Evolutionary conservation across 2,888 invertebrate species (phyloP), one percentile per base, ranked within the genome.

Genomic region (Scelioninae gen. 1): DNA sequence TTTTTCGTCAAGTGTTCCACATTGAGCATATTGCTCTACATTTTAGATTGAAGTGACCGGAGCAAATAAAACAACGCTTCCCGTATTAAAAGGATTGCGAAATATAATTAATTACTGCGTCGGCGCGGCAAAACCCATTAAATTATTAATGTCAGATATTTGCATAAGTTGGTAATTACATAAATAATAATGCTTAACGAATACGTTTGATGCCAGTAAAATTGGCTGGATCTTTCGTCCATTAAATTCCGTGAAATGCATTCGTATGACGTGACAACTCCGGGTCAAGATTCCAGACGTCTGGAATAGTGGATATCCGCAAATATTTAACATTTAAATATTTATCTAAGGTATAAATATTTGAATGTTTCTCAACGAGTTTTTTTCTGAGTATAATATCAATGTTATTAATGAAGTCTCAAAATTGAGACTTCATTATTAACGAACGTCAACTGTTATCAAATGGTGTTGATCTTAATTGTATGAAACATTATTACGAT

Each of bases 41-140:
- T 77, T 77, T 62, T 63, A 34, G 56, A 38, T 31, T n/a, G 13
- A 51, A 29, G 9, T 29, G 49, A 40, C 8, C 9, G 5, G 8
- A 5, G 29, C 9, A 38, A 51, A 34, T 32, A 60, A 53, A 62
- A 76, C 34, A 45, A 53, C 34, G 51, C 62, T 68, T 77, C 45
- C 58, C 60, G 60, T 68, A 77, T 62, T 60, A 32, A 68, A 77
- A 56, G 62, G 1, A 65, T 78, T 78, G 56, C 65, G 51, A 51
- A 78, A 78, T 11, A 23, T 63, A 69, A 78, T 78, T 69, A 78
- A 78, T 78, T 78, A 63, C 69, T 63, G 47, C 66, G 23, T 45
- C 34, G n/a, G n/a, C n/a, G n/a, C 53, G 45, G 11, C 60, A 43
- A 45, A 68, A 51, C 47, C 23, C 43, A 16, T 74, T 45, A 66